Evolutionary conservation across 2,797 vertebrate species (phyloP).

Genomic region (Enteromius thamalakanensis): DNA sequence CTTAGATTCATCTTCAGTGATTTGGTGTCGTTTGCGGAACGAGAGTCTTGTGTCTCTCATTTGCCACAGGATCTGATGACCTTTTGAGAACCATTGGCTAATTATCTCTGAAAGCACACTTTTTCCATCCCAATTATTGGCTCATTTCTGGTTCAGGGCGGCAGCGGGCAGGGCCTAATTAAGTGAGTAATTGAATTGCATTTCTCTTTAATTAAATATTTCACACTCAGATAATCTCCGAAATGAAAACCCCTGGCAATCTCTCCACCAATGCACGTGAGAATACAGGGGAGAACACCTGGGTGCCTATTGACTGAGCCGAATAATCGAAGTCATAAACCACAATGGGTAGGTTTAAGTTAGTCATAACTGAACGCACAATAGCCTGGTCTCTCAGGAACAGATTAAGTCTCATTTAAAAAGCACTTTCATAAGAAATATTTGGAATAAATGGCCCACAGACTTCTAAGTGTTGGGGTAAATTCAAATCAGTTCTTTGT

Average conservation of each 20-base stretch:
- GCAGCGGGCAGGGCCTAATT: constrained; percentile 76
- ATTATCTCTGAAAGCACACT: constrained; percentile 80
- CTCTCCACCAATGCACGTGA: constrained; percentile 60
- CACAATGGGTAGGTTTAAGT: constrained; percentile 22
- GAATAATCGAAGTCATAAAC: constrained; percentile 23
- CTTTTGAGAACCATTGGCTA: constrained; percentile 70
- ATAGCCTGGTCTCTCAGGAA: constrained; percentile 24
- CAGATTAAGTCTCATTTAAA: constrained; percentile 40
- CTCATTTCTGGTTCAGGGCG: constrained; percentile 78
- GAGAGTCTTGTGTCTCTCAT: constrained; percentile 42
- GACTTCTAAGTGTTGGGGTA: not conserved
- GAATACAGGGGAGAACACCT: constrained; percentile 31
- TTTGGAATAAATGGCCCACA: not conserved
- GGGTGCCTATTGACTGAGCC: constrained; percentile 26
- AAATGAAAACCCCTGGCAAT: constrained; percentile 70
- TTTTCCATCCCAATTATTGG: constrained; percentile 79
- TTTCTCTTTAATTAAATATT: constrained; percentile 82
- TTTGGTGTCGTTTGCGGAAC: constrained; percentile 49
- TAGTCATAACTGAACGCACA: constrained; percentile 28
- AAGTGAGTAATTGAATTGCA: constrained; percentile 84
- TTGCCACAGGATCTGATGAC: constrained; percentile 58
- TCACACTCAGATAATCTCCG: constrained; percentile 78
- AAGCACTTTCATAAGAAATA: not conserved
- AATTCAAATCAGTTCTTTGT: not conserved
- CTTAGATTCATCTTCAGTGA: constrained; percentile 51